These are phyloP conservation scores for Onychomys torridus DNA, from an alignment of 2,797 vertebrate genomes.

Conservation along the genomic window DNA sequence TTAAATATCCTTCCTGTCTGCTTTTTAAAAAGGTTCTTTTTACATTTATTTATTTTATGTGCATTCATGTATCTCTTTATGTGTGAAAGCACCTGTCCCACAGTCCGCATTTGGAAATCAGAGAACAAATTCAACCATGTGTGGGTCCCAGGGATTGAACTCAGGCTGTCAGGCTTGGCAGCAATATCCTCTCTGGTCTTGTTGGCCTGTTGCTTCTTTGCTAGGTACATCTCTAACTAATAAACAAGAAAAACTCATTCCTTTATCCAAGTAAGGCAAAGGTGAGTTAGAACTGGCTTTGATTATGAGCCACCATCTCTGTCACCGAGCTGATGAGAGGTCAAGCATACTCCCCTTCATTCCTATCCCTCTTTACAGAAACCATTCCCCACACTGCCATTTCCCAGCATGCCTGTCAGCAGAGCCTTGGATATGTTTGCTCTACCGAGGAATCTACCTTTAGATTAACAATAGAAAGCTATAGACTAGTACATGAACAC, in stretches of 20 bases:
- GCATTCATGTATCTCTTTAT: background rate
- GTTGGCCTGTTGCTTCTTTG: background rate
- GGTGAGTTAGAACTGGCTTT: background rate
- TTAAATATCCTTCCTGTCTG: background rate
- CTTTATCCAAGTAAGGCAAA: conserved; percentile 43
- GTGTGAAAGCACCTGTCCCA: background rate
- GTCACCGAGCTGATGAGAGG: background rate
- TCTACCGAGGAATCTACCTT: background rate
- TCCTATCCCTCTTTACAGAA: background rate
- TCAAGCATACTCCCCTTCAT: background rate
- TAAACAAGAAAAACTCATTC: conserved; percentile 4
- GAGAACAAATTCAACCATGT: background rate
- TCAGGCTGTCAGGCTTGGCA: background rate
- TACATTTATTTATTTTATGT: background rate
- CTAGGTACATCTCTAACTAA: conserved; percentile 26
- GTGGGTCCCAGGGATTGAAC: background rate
- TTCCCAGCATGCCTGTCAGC: background rate
- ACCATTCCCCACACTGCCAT: background rate
- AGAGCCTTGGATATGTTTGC: background rate
- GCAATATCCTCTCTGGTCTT: background rate
- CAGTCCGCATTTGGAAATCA: background rate
- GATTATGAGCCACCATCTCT: background rate
- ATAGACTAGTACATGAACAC: background rate
- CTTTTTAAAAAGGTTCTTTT: background rate
- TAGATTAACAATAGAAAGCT: background rate